Evolutionary conservation across 2,113 vertebrate species (phyloP).

Genomic region (Corydoras sp.): DNA sequence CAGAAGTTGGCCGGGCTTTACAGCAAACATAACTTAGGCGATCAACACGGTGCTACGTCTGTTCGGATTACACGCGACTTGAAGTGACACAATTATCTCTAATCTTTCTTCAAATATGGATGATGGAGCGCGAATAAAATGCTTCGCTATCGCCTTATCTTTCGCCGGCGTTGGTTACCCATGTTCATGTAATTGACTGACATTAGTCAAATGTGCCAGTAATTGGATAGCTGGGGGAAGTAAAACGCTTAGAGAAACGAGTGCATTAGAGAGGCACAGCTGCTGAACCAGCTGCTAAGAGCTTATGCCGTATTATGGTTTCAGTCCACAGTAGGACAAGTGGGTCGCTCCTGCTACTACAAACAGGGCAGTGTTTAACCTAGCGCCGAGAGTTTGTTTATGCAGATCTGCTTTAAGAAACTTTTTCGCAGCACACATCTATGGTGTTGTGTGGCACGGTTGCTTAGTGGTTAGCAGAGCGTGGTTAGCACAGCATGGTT

Average conservation of each 20-base stretch:
- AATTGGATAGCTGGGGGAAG: slow-evolving; percentile 35
- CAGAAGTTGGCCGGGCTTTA: slow-evolving; percentile 31
- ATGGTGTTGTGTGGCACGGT: background rate
- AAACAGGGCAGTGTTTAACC: slow-evolving; percentile 24
- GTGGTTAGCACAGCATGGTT: too few species aligned
- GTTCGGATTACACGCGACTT: slow-evolving; percentile 30
- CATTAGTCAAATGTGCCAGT: slow-evolving; percentile 41
- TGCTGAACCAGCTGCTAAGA: slow-evolving; percentile 42
- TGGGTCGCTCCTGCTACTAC: slow-evolving; percentile 28
- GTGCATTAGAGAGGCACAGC: slow-evolving; percentile 48
- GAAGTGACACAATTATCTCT: slow-evolving; percentile 30
- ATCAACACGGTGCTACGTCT: slow-evolving; percentile 46
- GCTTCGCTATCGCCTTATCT: slow-evolving; percentile 5
- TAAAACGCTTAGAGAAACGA: slow-evolving; percentile 45
- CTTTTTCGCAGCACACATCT: background rate
- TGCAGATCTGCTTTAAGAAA: slow-evolving; percentile 7
- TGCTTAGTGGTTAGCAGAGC: too few species aligned
- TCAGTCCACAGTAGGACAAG: slow-evolving; percentile 32
- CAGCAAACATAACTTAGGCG: slow-evolving; percentile 29
- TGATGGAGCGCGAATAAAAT: background rate
- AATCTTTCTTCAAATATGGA: slow-evolving; percentile 18
- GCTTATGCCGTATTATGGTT: slow-evolving; percentile 23
- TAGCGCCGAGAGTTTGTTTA: background rate
- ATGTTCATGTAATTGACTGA: slow-evolving; percentile 45
- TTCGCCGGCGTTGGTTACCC: slow-evolving; percentile 16